Conservation (phyloP, 2,113 vertebrate species). For the Silurus asotus region DNA sequence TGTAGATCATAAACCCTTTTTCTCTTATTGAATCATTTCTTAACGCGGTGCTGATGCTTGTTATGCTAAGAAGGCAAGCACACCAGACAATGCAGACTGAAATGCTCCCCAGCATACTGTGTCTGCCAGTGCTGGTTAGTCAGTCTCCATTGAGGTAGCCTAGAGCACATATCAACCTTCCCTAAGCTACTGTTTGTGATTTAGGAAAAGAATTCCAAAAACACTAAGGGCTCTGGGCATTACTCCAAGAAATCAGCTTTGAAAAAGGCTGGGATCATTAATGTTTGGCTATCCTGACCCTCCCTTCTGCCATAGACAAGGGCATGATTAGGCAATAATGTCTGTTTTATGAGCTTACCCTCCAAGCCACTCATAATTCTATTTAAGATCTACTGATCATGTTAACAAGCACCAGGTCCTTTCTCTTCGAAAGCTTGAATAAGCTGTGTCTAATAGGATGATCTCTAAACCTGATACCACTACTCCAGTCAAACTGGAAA, state of each 20-base stretch:
- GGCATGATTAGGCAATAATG: constrained; percentile 41
- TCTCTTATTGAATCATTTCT: neutral
- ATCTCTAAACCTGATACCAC: constrained; percentile 9
- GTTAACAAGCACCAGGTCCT: constrained; percentile 34
- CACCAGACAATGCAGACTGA: neutral
- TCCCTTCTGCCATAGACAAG: neutral
- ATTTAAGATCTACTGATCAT: constrained; percentile 49
- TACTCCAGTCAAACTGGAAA: neutral
- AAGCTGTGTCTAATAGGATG: constrained; percentile 5
- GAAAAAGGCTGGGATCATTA: constrained; percentile 3
- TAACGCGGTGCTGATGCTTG: neutral
- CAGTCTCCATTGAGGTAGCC: constrained; percentile 10
- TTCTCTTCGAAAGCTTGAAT: constrained; percentile 4
- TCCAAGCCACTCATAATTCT: constrained; percentile 32
- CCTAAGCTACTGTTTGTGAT: neutral
- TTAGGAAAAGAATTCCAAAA: neutral
- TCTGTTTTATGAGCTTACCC: constrained; percentile 30
- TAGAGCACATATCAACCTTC: neutral
- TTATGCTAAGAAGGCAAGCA: neutral
- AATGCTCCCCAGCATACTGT: neutral
- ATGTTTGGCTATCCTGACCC: neutral
- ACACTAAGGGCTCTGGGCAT: neutral
- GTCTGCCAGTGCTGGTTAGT: constrained; percentile 22
- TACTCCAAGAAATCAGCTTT: neutral
- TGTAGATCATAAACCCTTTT: neutral